Conservation (phyloP, 2,888 invertebrate species). For the Tenthredo scrophulariae region DNA sequence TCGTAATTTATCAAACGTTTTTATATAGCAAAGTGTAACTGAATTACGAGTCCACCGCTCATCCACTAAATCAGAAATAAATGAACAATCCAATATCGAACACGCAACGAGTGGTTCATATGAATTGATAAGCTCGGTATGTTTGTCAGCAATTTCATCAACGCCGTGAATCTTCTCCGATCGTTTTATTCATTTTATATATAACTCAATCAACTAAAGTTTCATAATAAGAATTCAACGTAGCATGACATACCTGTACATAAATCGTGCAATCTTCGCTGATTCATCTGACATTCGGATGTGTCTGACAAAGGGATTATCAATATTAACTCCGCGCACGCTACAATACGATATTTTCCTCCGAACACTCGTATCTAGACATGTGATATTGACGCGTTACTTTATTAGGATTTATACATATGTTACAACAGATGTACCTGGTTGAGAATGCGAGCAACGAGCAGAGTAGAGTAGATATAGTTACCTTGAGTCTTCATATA, state of each 20-base stretch:
- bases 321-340: constrained; percentile 19
- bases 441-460: background rate
- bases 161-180: background rate
- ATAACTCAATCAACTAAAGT: constrained; percentile 23
- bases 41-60: background rate
- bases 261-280: background rate
- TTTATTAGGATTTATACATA: constrained; percentile 25
- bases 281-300: background rate
- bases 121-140: background rate
- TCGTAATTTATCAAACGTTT: background rate
- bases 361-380: background rate
- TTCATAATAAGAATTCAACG: constrained; percentile 19
- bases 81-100: background rate
- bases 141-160: constrained; percentile 23
- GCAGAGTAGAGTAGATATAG: background rate
- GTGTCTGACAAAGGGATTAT: constrained; percentile 1
- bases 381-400: background rate
- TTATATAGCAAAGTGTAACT: background rate
- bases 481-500: constrained; percentile 6
- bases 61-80: background rate
- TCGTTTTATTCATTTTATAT: background rate
- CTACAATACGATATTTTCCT: background rate
- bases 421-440: background rate
- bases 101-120: background rate
- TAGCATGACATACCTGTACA: constrained; percentile 1